These are phyloP conservation scores for Nowickia ferox DNA, from an alignment of 2,888 invertebrate genomes.

Conservation along the genomic window DNA sequence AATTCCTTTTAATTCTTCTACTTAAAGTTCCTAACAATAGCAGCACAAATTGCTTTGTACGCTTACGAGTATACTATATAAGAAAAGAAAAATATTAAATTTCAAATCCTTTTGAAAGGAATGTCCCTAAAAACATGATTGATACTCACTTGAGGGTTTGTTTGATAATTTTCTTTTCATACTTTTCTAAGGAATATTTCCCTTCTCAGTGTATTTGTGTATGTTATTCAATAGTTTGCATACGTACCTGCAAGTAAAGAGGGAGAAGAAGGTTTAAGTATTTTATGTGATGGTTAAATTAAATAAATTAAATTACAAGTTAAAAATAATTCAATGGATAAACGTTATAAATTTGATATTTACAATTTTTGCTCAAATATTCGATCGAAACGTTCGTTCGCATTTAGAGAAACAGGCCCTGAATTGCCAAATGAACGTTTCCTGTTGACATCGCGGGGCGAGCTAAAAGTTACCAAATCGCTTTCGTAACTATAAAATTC, in stretches of 20 bases:
- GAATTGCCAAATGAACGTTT: no score
- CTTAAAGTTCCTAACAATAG: no score
- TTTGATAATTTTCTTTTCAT: neutral
- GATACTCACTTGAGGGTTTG: slow-evolving; percentile 29
- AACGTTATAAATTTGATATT: neutral
- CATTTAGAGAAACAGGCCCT: no score
- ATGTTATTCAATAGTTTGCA: slow-evolving; percentile 50
- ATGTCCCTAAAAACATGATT: neutral
- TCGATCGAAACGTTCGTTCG: no score
- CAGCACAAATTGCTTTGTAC: neutral
- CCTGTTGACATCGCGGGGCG: neutral
- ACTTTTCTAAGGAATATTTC: neutral
- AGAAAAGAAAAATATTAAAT: slow-evolving; percentile 44
- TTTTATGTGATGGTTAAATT: neutral
- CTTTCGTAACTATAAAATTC: neutral
- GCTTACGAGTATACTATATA: no score
- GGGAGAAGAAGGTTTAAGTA: neutral
- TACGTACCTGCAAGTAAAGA: slow-evolving; percentile 61
- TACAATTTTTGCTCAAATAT: no score
- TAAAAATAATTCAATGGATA: neutral
- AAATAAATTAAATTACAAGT: neutral
- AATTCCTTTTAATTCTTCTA: no score
- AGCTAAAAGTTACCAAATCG: neutral
- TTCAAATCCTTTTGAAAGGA: slow-evolving; percentile 11
- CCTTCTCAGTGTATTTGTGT: neutral